Percentiles rank a stretch among this genome's conserved stretches.
phyloP scores from a whole-genome alignment of 2,113 vertebrate species.

The Pitta sordida region DNA sequence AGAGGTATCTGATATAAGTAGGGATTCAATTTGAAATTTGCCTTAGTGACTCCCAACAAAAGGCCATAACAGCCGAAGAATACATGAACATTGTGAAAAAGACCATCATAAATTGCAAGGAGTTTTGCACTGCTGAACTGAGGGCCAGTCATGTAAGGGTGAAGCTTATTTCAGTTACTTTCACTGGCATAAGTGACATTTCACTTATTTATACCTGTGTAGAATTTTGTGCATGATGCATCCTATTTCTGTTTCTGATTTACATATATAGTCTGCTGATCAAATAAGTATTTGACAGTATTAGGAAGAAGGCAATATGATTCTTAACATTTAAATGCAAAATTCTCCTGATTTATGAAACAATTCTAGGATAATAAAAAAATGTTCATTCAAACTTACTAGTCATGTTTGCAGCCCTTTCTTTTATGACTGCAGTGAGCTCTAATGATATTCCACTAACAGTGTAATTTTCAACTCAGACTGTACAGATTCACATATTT shows the following conservation, averaged over 20 bases:
- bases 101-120: neutral
- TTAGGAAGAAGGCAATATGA: neutral
- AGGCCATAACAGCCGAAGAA: neutral
- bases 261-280: neutral
- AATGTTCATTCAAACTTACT: neutral
- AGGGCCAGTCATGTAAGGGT: neutral
- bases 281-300: neutral
- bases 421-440: neutral
- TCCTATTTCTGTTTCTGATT: neutral
- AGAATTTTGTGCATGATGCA: neutral
- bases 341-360: neutral
- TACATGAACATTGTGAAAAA: neutral
- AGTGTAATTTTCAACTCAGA: neutral
- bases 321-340: neutral
- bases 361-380: neutral
- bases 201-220: neutral
- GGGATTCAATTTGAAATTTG: neutral
- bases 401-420: neutral
- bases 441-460: neutral
- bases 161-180: neutral
- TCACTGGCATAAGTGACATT: neutral
- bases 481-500: neutral
- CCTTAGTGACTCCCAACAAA: neutral
- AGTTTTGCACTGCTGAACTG: neutral
- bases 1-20: neutral